Evolutionary conservation across 2,797 vertebrate genomes (phyloP).

Genomic region (Neoniphon sammara): DNA sequence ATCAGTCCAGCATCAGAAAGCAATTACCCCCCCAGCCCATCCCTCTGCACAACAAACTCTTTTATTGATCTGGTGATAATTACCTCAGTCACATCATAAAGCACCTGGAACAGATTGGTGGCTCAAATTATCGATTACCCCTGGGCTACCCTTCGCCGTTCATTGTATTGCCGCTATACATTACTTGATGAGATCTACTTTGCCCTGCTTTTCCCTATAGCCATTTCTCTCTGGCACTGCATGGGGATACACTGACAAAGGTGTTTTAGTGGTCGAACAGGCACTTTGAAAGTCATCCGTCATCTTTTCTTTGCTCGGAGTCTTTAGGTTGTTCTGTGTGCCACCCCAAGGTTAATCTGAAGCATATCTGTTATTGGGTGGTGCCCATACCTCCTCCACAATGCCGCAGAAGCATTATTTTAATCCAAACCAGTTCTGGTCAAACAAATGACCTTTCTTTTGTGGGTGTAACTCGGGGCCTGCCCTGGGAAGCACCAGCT

Average conservation of each 20-base stretch:
- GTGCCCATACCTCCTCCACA: conserved; percentile 14
- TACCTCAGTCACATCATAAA: conserved; percentile 87
- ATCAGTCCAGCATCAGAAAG: conserved; percentile 74
- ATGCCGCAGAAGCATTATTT: conserved; percentile 42
- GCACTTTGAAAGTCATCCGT: conserved; percentile 70
- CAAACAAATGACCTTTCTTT: conserved; percentile 78
- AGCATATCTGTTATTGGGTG: conserved; percentile 8
- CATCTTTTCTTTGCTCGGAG: conserved; percentile 52
- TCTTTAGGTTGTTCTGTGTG: conserved; percentile 42
- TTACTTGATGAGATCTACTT: conserved; percentile 80
- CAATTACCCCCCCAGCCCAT: conserved; percentile 76
- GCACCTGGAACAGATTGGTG: conserved; percentile 85
- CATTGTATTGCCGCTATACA: conserved; percentile 80
- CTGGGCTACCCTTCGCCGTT: conserved; percentile 76
- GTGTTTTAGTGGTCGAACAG: conserved; percentile 60
- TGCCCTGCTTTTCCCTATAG: conserved; percentile 49
- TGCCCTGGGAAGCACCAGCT: conserved; percentile 82
- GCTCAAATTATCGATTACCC: conserved; percentile 83
- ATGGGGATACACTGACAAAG: conserved; percentile 66
- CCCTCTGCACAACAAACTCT: conserved; percentile 81
- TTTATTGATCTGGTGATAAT: conserved; percentile 86
- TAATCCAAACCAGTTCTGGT: conserved; percentile 63
- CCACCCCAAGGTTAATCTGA: conserved; percentile 58
- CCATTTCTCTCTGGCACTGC: conserved; percentile 55
- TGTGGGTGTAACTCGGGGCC: conserved; percentile 72